A percentile compares a stretch with the other conserved stretches of the same genome.
phyloP scores from a whole-genome alignment of 2,797 vertebrate species.

The Mustela erminea region DNA sequence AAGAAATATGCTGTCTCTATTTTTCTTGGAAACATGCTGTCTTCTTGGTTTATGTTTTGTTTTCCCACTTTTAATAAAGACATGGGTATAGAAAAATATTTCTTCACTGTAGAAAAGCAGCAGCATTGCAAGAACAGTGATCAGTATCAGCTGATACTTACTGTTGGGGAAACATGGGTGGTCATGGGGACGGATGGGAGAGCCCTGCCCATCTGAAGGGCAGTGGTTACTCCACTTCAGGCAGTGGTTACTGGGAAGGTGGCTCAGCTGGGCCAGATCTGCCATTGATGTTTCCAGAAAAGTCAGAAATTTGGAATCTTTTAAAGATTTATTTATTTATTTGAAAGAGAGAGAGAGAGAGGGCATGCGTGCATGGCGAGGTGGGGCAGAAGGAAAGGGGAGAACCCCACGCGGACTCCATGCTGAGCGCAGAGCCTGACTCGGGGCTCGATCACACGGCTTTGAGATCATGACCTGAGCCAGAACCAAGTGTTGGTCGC shows the following conservation, averaged over 20 bases:
- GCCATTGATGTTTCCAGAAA: background rate
- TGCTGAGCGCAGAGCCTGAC: background rate
- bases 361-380: fast-evolving
- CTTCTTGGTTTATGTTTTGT: constrained; percentile 61
- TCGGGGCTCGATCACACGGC: fast-evolving
- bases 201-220: background rate
- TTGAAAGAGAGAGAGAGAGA: background rate
- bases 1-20: background rate
- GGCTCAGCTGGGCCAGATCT: constrained; percentile 14
- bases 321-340: background rate
- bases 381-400: background rate
- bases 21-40: constrained; percentile 62
- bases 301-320: background rate
- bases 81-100: constrained; percentile 39
- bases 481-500: background rate
- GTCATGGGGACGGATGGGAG: background rate
- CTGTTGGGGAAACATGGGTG: background rate
- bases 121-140: background rate
- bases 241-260: background rate
- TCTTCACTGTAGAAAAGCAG: constrained; percentile 44
- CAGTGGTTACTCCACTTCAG: background rate
- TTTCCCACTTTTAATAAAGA: constrained; percentile 63
- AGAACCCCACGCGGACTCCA: background rate
- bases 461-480: background rate
- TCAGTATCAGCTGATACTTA: background rate